These are phyloP conservation scores for Corydoras maculifer DNA, from an alignment of 2,113 vertebrate species.

Conservation along the genomic window DNA sequence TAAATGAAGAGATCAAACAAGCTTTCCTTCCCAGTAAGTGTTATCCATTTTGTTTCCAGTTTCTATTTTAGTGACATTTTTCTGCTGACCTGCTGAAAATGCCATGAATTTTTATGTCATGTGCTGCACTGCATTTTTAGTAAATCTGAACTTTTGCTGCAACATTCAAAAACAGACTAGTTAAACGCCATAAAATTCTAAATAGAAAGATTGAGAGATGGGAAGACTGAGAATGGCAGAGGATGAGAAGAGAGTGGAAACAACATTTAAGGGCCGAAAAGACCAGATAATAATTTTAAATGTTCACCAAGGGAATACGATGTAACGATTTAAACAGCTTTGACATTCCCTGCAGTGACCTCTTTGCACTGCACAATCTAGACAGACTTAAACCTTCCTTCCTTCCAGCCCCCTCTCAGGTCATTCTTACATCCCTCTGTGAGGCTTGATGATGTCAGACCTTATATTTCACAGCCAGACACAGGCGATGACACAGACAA, in stretches of 20 bases:
- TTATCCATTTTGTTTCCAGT: conserved; percentile 38
- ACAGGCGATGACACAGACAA: conserved; percentile 81
- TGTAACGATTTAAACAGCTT: conserved; percentile 76
- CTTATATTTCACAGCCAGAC: conserved; percentile 75
- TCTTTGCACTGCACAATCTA: conserved; percentile 16
- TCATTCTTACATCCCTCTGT: conserved; percentile 50
- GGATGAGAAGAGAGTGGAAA: conserved; percentile 60
- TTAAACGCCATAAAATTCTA: conserved; percentile 24
- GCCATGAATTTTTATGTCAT: not conserved
- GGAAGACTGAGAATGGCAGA: conserved; percentile 10
- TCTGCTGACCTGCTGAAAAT: not conserved
- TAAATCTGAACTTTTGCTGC: not conserved
- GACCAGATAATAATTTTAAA: conserved; percentile 79
- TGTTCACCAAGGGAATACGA: conserved; percentile 62
- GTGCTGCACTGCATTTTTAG: too few species aligned
- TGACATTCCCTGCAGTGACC: conserved; percentile 59
- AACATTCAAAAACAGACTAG: not conserved
- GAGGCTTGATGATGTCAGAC: conserved; percentile 64
- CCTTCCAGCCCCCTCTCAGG: conserved; percentile 16
- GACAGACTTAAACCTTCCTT: conserved; percentile 27
- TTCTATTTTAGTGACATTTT: too few species aligned
- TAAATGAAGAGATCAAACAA: too few species aligned
- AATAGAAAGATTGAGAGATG: conserved; percentile 26
- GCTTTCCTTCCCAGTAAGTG: too few species aligned
- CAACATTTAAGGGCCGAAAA: conserved; percentile 49